These are phyloP conservation scores for Drosophila littoralis DNA, from an alignment of 1,140 invertebrate genomes.

Conservation along the genomic window DNA sequence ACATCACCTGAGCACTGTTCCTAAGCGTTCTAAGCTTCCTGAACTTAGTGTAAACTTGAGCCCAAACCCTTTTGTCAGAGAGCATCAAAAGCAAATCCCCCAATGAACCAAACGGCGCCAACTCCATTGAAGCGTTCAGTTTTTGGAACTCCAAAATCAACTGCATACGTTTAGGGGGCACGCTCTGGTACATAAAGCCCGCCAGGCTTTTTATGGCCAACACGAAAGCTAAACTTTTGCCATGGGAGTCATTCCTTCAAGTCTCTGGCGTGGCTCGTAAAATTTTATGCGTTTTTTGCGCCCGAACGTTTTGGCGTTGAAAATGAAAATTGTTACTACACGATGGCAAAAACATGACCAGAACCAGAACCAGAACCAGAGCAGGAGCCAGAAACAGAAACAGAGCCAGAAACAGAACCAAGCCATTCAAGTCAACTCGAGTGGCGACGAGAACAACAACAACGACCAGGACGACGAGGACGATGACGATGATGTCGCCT, in stretches of 20 bases:
- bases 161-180: slow-evolving; percentile 53
- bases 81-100: slow-evolving; percentile 61
- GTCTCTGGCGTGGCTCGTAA: slow-evolving; percentile 69
- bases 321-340: slow-evolving; percentile 80
- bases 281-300: slow-evolving; percentile 82
- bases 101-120: slow-evolving; percentile 51
- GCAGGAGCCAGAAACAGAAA: neutral
- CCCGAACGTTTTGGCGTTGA: slow-evolving; percentile 59
- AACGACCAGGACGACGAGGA: slow-evolving; percentile 7
- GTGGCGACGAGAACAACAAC: slow-evolving; percentile 50
- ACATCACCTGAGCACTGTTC: slow-evolving; percentile 63
- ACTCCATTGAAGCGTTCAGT: slow-evolving; percentile 66
- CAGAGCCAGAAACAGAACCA: slow-evolving; percentile 18
- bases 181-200: slow-evolving; percentile 54
- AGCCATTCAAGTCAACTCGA: slow-evolving; percentile 74
- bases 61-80: slow-evolving; percentile 40
- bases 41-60: slow-evolving; percentile 23
- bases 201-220: slow-evolving; percentile 73
- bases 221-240: slow-evolving; percentile 79
- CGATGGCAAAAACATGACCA: slow-evolving; percentile 13
- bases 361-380: neutral
- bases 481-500: slow-evolving; percentile 55
- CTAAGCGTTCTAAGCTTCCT: slow-evolving; percentile 8
- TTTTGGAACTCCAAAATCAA: slow-evolving; percentile 66
- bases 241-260: slow-evolving; percentile 66